Conservation (phyloP, 2,113 vertebrate species). For the Micromys minutus region DNA sequence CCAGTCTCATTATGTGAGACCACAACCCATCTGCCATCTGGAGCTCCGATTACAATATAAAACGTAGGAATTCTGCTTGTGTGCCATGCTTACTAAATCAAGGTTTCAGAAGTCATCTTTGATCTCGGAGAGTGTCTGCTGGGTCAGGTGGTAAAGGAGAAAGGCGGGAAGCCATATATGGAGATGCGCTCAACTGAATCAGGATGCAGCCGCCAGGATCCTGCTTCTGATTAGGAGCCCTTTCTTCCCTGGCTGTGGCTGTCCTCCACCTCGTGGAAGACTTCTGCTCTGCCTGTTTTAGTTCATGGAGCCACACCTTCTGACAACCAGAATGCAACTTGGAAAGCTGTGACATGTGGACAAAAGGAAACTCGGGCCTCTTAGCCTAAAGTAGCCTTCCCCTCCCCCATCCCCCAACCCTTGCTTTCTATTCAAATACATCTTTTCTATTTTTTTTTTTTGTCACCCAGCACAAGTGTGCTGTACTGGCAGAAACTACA, state of each 20-base stretch:
- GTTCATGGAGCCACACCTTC: conserved; percentile 64
- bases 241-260: conserved; percentile 57
- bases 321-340: conserved; percentile 72
- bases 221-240: conserved; percentile 74
- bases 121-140: conserved; percentile 68
- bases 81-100: conserved; percentile 57
- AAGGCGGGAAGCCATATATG: conserved; percentile 58
- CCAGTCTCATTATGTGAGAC: fast-evolving
- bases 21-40: background rate
- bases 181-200: conserved; percentile 64
- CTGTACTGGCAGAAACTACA: conserved; percentile 91
- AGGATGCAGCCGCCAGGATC: background rate
- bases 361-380: conserved; percentile 79
- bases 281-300: conserved; percentile 46
- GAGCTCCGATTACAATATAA: background rate
- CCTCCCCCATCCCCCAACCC: conserved; percentile 4
- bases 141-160: conserved; percentile 51
- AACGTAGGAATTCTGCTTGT: conserved; percentile 57
- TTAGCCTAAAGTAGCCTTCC: conserved; percentile 86
- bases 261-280: conserved; percentile 71
- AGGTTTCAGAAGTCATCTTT: conserved; percentile 75
- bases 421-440: conserved; percentile 86
- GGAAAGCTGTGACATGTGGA: conserved; percentile 75
- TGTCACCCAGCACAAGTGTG: conserved; percentile 92
- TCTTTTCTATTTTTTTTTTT: conserved; percentile 82